Percentiles rank a stretch among this genome's conserved stretches.
phyloP scores from a whole-genome alignment of 2,888 invertebrate species.

The Sinelater perroti region DNA sequence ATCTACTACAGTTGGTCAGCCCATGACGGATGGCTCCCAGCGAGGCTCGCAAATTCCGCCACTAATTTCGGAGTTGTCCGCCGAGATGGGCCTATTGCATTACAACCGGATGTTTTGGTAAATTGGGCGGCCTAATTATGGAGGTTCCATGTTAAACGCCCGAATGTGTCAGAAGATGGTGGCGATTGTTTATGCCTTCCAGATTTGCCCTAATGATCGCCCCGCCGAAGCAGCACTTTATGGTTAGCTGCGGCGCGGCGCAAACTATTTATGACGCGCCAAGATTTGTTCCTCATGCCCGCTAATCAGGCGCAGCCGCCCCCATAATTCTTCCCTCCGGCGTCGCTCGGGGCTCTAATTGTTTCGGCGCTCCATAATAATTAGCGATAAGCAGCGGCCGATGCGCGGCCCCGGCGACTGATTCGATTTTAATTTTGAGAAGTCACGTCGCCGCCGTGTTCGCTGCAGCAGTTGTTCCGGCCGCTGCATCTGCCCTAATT shows the following conservation, averaged over 20 bases:
- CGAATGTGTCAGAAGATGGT: conserved; percentile 40
- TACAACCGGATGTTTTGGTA: conserved; percentile 40
- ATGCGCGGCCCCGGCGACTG: too few relatives aligned
- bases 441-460: background rate
- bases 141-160: conserved; percentile 42
- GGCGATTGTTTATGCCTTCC: conserved; percentile 52
- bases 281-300: conserved; percentile 32
- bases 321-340: background rate
- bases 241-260: conserved; percentile 46
- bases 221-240: conserved; percentile 43
- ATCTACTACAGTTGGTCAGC: too few relatives aligned
- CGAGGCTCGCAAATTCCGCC: conserved; percentile 31
- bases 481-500: conserved; percentile 46
- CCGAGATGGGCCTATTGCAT: conserved; percentile 35
- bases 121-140: conserved; percentile 42
- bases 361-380: background rate
- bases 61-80: conserved; percentile 37
- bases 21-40: conserved; percentile 31
- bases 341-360: background rate
- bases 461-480: conserved; percentile 29
- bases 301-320: conserved; percentile 21
- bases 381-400: too few relatives aligned
- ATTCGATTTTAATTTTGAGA: background rate
- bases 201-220: conserved; percentile 56
- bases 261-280: conserved; percentile 45